phyloP scores from a whole-genome alignment of 2,888 invertebrate species.

The Hecatera dysodea region DNA sequence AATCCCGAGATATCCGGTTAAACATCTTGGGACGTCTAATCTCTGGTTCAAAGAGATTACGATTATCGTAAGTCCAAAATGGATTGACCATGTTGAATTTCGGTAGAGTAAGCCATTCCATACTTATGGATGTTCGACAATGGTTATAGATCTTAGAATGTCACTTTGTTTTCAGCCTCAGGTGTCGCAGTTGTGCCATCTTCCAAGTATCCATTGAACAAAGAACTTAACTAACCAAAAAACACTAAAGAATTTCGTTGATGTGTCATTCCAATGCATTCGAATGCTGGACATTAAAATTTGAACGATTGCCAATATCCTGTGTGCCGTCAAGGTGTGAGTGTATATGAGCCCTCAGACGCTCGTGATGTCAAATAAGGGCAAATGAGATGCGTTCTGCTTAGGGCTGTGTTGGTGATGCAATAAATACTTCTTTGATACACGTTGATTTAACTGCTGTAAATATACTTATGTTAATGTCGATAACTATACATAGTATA shows the following conservation, averaged over 20 bases:
- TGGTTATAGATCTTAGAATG: no score
- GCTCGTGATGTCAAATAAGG: conserved; percentile 19
- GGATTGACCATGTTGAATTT: no score
- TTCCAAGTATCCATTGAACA: background rate
- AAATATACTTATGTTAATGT: no score
- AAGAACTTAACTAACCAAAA: background rate
- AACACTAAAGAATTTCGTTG: conserved; percentile 21
- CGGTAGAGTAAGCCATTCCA: no score
- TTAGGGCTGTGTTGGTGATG: no score
- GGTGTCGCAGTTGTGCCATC: background rate
- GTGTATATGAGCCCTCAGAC: background rate
- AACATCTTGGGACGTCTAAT: background rate
- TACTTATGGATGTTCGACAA: no score
- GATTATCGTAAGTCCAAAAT: no score
- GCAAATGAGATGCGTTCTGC: background rate
- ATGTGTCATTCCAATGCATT: conserved; percentile 33
- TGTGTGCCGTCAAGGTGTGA: conserved; percentile 37
- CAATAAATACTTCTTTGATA: background rate
- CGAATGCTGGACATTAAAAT: conserved; percentile 33
- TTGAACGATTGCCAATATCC: conserved; percentile 62
- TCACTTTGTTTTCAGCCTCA: background rate
- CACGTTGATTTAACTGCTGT: background rate
- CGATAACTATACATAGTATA: no score
- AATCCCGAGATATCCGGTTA: no score
- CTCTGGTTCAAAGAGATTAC: background rate